Base-by-base conservation (phyloP, 92 coral and sea anemone genomes). In the Zoanthus sansibaricus region DNA sequence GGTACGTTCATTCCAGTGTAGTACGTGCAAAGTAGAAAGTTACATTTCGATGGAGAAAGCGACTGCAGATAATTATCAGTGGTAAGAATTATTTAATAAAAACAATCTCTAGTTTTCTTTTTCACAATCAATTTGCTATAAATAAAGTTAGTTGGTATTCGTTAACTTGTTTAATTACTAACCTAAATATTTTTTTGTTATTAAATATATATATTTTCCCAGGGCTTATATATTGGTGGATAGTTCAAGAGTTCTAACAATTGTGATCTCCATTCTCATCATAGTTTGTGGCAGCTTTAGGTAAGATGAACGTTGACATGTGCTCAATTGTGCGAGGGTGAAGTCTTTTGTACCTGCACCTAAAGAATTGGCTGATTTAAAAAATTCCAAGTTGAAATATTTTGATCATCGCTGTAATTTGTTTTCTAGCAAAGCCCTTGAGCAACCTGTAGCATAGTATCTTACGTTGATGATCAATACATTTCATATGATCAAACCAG, bases 211-310 rank as follows among this genome's bases (percentile, higher is more conserved):
- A 17, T 84, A 16, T 88, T 87, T 70, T 86, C 59, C 14, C 78
- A 97, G 99, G 99, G 83, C 94, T 55, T 92, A 92, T 72, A 92
- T 93, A 88, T 82, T 93, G 74, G 87, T 94, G 17, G 99, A 97
- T 76, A 93, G 98, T 71, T 97, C 99, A 5, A 87, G 99, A 86
- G 86, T 97, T 55, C 76, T 95, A 32, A 97, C 99, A 7, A 89
- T 97, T 55, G 82, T 95, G 44, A 92, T 97, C 71, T 97, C 99
- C 1, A 90, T 97, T 66, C 89, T 97, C 10, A 96, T 97, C 55
- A 97, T 97, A 20, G 92, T 97, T 11, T 97, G 95, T 48, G 99
- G 99, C 49, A 95, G 99, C 77, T 97, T 97, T 70, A 95, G 99
- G 99, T 97, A 47, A 71, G 89, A 30, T 12, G 54, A 44, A 25